These are phyloP conservation scores for Arctocebus calabarensis DNA, from an alignment of 2,797 vertebrate genomes.

Conservation along the genomic window DNA sequence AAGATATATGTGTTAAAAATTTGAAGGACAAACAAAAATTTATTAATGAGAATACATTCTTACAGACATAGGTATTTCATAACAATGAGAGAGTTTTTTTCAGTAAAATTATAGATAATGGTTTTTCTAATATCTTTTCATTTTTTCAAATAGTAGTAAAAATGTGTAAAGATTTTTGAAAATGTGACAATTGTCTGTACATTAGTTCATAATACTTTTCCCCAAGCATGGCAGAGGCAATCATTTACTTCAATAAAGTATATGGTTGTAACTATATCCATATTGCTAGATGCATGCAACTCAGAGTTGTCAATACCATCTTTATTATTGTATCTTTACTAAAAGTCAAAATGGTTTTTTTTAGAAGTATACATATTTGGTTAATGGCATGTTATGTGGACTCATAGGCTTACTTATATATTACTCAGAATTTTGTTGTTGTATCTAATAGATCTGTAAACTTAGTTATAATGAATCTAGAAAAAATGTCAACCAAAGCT, in stretches of 20 bases:
- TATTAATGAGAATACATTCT: background rate
- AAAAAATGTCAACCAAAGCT: slow-evolving; percentile 64
- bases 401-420: slow-evolving; percentile 13
- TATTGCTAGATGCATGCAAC: background rate
- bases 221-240: background rate
- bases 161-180: background rate
- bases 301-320: background rate
- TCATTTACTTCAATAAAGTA: background rate
- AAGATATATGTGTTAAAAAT: slow-evolving; percentile 37
- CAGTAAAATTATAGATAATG: background rate
- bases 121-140: background rate
- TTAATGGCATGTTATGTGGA: slow-evolving; percentile 18
- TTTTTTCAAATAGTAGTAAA: background rate
- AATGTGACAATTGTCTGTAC: background rate
- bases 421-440: slow-evolving; percentile 44
- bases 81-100: background rate
- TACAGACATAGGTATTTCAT: background rate
- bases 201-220: background rate
- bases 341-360: slow-evolving; percentile 12
- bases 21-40: background rate
- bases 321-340: background rate
- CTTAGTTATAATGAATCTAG: slow-evolving; percentile 62
- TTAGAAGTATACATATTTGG: slow-evolving; percentile 7
- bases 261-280: background rate
- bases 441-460: slow-evolving; percentile 57